Evolutionary conservation across 2,888 invertebrate genomes (phyloP).

Genomic region (Steromphala cineraria): DNA sequence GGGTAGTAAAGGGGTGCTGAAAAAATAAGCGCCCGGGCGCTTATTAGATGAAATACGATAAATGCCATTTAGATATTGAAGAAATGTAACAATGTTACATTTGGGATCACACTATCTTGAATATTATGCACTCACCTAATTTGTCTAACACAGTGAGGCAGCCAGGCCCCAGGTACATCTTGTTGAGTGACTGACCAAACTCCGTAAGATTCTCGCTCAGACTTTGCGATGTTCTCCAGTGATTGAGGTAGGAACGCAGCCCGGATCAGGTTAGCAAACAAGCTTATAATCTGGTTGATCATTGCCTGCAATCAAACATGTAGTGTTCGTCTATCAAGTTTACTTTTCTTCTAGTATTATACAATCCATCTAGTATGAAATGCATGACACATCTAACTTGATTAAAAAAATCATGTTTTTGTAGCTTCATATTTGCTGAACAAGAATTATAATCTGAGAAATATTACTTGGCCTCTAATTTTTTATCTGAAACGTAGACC

Average conservation of each 20-base stretch:
- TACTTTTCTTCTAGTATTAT: neutral
- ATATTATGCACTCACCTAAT: conserved; percentile 77
- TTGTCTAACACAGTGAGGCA: conserved; percentile 87
- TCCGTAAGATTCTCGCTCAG: conserved; percentile 76
- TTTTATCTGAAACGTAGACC: no score
- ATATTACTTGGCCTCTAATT: neutral
- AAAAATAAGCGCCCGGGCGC: no score
- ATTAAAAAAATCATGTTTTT: neutral
- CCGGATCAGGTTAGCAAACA: conserved; percentile 85
- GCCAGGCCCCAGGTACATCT: conserved; percentile 79
- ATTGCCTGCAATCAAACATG: conserved; percentile 80
- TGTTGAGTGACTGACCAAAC: conserved; percentile 76
- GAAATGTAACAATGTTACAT: no score
- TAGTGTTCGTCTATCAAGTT: neutral
- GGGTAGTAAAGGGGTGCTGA: no score
- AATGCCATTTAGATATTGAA: no score
- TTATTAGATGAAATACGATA: no score
- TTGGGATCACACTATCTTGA: no score
- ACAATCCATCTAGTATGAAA: neutral
- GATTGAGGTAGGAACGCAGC: conserved; percentile 84
- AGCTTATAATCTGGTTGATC: conserved; percentile 85
- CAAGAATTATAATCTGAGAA: neutral
- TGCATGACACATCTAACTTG: no score
- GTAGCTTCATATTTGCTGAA: no score
- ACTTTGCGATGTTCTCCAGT: conserved; percentile 75